These are phyloP conservation scores for Dendrolimus pini DNA, from an alignment of 2,888 invertebrate species.

Conservation along the genomic window DNA sequence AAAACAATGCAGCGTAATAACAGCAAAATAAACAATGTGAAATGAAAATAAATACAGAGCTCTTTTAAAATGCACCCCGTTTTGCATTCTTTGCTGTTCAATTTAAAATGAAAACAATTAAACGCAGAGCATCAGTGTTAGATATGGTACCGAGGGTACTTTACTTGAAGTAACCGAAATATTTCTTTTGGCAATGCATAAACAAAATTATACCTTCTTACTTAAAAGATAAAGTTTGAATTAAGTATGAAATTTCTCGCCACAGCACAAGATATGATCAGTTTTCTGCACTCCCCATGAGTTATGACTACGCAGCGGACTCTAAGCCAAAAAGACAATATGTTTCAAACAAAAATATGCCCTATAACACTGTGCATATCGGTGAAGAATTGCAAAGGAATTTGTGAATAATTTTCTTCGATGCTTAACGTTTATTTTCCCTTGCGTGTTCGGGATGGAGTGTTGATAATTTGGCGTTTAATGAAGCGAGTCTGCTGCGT, in stretches of 20 bases:
- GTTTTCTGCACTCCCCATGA: conserved; percentile 43
- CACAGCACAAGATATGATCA: conserved; percentile 29
- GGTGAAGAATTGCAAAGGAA: conserved; percentile 23
- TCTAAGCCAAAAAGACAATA: conserved; percentile 31
- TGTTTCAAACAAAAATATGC: conserved; percentile 43
- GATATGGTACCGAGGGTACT: conserved; percentile 48
- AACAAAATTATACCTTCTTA: conserved; percentile 15
- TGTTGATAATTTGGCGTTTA: conserved; percentile 71
- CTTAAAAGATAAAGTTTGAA: conserved; percentile 22
- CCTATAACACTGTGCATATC: conserved; percentile 27
- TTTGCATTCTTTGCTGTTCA: conserved; percentile 44
- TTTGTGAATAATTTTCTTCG: conserved; percentile 28
- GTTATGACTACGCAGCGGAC: conserved; percentile 51
- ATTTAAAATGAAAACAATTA: conserved; percentile 70
- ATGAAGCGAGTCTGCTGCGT: conserved; percentile 63
- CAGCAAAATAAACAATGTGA: conserved; percentile 8
- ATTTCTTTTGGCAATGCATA: conserved; percentile 15
- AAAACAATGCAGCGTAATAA: conserved; percentile 18
- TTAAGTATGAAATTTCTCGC: conserved; percentile 12
- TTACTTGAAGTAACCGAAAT: conserved; percentile 45
- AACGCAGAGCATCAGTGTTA: conserved; percentile 52
- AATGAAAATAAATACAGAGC: conserved; percentile 1
- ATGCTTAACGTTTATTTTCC: conserved; percentile 55
- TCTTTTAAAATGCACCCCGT: conserved; percentile 54
- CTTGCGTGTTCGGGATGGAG: conserved; percentile 47